Evolutionary conservation across 1,140 invertebrate genomes (phyloP).

Genomic region (Euura saliciscinereae): DNA sequence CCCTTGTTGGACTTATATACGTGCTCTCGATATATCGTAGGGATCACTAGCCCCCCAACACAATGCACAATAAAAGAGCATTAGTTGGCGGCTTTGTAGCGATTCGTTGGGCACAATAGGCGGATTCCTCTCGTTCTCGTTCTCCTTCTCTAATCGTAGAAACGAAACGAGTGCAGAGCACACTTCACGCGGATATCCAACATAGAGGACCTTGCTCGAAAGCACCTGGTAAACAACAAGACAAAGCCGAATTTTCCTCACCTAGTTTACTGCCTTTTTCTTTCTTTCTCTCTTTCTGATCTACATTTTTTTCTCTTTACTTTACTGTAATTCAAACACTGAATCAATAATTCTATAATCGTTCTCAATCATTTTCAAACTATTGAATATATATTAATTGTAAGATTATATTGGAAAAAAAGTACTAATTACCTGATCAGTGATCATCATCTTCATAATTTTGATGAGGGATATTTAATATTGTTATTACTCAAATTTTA

Average conservation of each 20-base stretch:
- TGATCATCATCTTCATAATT: too few relatives aligned
- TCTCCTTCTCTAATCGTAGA: too few relatives aligned
- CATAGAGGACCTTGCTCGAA: not conserved
- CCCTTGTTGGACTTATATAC: not conserved
- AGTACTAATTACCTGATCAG: too few relatives aligned
- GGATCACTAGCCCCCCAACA: not conserved
- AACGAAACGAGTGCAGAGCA: not conserved
- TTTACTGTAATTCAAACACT: not conserved
- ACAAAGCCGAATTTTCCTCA: constrained; percentile 7
- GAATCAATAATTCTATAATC: too few relatives aligned
- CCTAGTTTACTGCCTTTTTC: not conserved
- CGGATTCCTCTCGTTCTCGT: not conserved
- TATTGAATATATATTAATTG: too few relatives aligned
- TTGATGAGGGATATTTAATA: too few relatives aligned
- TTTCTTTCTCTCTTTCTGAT: not conserved
- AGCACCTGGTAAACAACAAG: constrained; percentile 1
- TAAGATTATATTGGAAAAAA: too few relatives aligned
- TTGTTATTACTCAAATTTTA: too few relatives aligned
- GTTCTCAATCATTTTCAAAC: too few relatives aligned
- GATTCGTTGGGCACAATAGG: not conserved
- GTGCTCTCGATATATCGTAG: not conserved
- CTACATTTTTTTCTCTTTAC: not conserved
- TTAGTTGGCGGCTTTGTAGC: constrained; percentile 4
- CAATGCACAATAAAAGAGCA: constrained; percentile 7
- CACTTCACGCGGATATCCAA: constrained; percentile 1